Evolutionary conservation across 2,113 vertebrate genomes (phyloP).

Genomic region (Gnathonemus echidnorhynchus): DNA sequence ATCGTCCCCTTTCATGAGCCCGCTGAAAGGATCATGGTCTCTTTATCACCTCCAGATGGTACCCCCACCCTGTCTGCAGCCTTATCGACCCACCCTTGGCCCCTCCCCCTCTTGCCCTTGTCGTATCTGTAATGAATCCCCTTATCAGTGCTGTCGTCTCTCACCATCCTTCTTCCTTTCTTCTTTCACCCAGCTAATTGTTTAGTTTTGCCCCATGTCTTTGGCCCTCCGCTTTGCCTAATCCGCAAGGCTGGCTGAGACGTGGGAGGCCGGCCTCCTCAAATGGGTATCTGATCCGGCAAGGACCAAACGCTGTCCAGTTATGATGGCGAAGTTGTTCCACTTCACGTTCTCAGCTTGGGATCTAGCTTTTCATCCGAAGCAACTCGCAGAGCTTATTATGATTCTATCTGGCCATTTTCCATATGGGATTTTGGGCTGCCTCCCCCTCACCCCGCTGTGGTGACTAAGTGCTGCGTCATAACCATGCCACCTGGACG

Average conservation of each 20-base stretch:
- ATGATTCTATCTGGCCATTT: background rate
- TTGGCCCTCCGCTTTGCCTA: background rate
- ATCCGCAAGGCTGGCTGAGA: background rate
- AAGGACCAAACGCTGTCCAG: background rate
- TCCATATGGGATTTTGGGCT: background rate
- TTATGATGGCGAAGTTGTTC: background rate
- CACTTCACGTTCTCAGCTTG: background rate
- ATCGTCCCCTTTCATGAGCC: background rate
- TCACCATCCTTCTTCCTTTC: background rate
- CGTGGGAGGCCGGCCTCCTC: background rate
- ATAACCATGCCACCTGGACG: background rate
- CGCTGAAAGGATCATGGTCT: background rate
- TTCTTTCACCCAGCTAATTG: background rate
- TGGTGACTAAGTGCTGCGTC: background rate
- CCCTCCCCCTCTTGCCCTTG: background rate
- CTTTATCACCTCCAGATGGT: background rate
- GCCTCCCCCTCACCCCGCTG: background rate
- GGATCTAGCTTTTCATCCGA: background rate
- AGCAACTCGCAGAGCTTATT: background rate
- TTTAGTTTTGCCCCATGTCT: background rate
- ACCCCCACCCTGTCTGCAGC: background rate
- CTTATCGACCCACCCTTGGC: background rate
- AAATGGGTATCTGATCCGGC: background rate
- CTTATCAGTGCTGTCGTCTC: background rate
- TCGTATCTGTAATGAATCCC: background rate